Conservation (phyloP, 1,140 invertebrate genomes). For the Formica selysi region DNA sequence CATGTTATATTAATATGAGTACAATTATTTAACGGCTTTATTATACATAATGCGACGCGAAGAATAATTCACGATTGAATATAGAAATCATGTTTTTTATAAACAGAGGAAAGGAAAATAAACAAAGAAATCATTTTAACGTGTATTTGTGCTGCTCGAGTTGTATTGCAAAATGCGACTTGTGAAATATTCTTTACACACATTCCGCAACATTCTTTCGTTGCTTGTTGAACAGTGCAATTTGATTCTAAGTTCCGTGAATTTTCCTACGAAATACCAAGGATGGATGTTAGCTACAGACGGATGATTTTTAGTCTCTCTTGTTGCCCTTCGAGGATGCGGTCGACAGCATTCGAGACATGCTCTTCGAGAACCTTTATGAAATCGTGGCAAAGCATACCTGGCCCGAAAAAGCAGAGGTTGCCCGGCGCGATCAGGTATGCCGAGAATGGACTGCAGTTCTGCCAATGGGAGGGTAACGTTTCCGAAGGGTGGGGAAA, state of each 20-base stretch:
- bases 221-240: conserved; percentile 29
- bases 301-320: conserved; percentile 49
- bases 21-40: not conserved
- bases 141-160: not conserved
- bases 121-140: not conserved
- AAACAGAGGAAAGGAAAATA: not conserved
- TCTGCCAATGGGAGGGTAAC: conserved; percentile 25
- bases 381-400: conserved; percentile 64
- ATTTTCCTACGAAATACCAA: conserved; percentile 56
- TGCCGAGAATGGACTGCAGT: conserved; percentile 60
- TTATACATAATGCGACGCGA: not conserved
- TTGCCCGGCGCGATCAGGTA: conserved; percentile 59
- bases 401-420: conserved; percentile 60
- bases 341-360: conserved; percentile 46
- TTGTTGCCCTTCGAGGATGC: conserved; percentile 34
- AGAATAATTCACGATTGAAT: not conserved
- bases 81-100: not conserved
- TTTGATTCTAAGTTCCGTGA: conserved; percentile 49
- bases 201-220: conserved; percentile 4
- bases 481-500: conserved; percentile 23
- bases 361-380: conserved; percentile 40
- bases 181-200: conserved; percentile 28
- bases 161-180: conserved; percentile 18
- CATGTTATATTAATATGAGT: not conserved
- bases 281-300: conserved; percentile 55